Evolutionary conservation across 2,113 vertebrate genomes (phyloP).

Genomic region (Calyptomena viridis): DNA sequence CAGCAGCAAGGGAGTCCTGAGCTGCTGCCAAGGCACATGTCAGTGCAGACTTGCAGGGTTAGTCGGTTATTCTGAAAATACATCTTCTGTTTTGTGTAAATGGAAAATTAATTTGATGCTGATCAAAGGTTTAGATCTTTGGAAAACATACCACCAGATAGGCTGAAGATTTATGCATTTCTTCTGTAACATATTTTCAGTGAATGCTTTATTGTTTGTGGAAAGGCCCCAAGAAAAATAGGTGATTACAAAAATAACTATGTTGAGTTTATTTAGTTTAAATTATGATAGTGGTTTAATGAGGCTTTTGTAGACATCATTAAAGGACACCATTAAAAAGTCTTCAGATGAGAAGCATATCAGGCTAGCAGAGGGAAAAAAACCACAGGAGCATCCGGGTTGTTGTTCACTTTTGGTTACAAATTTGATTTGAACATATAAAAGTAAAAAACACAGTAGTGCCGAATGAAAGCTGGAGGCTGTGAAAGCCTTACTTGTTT

Average conservation of each 20-base stretch:
- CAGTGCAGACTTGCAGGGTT: constrained; percentile 24
- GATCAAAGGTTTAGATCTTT: constrained; percentile 60
- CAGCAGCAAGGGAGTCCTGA: neutral
- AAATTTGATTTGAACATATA: constrained; percentile 1
- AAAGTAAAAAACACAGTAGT: neutral
- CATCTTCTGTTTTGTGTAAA: constrained; percentile 63
- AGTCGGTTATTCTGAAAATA: constrained; percentile 62
- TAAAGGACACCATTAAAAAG: constrained; percentile 38
- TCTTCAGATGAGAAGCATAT: constrained; percentile 24
- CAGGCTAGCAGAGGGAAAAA: neutral
- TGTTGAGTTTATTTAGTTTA: constrained; percentile 19
- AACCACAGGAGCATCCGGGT: neutral
- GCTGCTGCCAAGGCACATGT: constrained; percentile 22
- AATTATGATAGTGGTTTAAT: constrained; percentile 13
- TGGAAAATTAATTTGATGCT: constrained; percentile 71
- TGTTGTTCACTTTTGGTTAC: neutral
- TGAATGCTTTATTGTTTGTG: neutral
- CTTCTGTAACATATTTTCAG: constrained; percentile 34
- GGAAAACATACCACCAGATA: constrained; percentile 60
- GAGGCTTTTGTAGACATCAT: constrained; percentile 50
- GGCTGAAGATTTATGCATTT: constrained; percentile 64
- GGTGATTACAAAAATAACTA: neutral
- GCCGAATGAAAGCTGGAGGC: neutral
- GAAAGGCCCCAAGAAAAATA: constrained; percentile 45
- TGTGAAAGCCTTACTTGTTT: constrained; percentile 21